Evolutionary conservation across 2,113 vertebrate species (phyloP).

Genomic region (Ailuropoda melanoleuca): DNA sequence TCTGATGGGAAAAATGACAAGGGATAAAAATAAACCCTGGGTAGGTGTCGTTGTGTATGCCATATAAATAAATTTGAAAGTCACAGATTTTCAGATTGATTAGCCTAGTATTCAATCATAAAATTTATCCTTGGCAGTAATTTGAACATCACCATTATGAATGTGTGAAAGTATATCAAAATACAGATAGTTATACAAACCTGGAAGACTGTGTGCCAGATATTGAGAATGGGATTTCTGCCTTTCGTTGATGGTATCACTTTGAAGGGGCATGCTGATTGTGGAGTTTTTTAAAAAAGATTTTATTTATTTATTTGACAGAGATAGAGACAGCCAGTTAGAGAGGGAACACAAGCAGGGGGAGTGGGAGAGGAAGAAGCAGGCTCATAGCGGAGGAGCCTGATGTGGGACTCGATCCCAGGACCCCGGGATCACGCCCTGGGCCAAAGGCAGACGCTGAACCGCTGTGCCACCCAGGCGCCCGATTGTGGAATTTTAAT

Average conservation of each 20-base stretch:
- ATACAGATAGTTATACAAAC: slow-evolving; percentile 39
- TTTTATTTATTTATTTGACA: too few species aligned
- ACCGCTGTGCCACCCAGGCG: too few species aligned
- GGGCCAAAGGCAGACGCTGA: too few species aligned
- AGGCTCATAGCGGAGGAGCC: too few species aligned
- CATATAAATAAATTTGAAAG: slow-evolving; percentile 17
- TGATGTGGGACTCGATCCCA: too few species aligned
- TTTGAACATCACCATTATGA: not conserved
- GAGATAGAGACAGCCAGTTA: too few species aligned
- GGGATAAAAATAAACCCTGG: not conserved
- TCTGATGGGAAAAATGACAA: not conserved
- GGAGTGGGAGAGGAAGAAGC: too few species aligned
- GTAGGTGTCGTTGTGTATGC: not conserved
- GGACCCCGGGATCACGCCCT: too few species aligned
- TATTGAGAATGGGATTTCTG: not conserved
- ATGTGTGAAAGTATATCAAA: slow-evolving; percentile 24
- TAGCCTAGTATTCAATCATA: not conserved
- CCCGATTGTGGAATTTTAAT: not conserved
- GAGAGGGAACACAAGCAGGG: too few species aligned
- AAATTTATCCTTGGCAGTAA: not conserved
- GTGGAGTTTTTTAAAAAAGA: not conserved
- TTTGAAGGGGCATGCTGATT: slow-evolving; percentile 6
- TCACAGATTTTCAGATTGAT: not conserved
- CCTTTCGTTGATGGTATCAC: not conserved
- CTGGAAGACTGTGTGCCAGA: not conserved